A percentile compares a stretch with the other conserved stretches of the same genome.
Conservation (phyloP, 2,888 invertebrate species). For the Ephialtes manifestator region DNA sequence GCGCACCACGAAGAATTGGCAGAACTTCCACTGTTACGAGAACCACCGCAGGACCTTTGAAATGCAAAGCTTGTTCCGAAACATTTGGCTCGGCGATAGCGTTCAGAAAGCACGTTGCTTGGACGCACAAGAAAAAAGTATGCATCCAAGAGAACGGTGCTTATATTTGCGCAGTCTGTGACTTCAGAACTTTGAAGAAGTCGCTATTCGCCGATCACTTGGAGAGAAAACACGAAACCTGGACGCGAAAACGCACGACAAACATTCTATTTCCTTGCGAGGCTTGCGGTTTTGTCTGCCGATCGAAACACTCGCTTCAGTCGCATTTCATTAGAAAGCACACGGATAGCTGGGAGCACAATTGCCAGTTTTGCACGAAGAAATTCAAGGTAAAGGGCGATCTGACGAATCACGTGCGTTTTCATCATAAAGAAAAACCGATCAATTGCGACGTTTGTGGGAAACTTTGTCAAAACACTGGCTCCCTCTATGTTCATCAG, state of each 20-base stretch:
- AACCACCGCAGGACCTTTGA: conserved; percentile 70
- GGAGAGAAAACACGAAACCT: conserved; percentile 83
- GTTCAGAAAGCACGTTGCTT: conserved; percentile 83
- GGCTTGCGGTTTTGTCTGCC: conserved; percentile 83
- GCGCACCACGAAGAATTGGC: background rate
- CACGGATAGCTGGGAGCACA: conserved; percentile 83
- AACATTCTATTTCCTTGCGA: conserved; percentile 80
- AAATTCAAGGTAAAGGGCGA: conserved; percentile 85
- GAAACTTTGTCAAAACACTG: conserved; percentile 82
- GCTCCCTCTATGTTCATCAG: conserved; percentile 84
- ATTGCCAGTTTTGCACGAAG: conserved; percentile 82
- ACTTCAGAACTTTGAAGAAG: conserved; percentile 82
- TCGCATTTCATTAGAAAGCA: conserved; percentile 84
- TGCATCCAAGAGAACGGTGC: conserved; percentile 83
- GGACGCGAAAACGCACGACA: conserved; percentile 77
- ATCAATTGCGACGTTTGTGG: conserved; percentile 84
- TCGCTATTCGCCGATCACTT: conserved; percentile 80
- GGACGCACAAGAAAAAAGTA: conserved; percentile 83
- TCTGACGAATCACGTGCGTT: conserved; percentile 83
- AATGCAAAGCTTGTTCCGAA: conserved; percentile 82
- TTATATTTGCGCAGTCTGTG: conserved; percentile 83
- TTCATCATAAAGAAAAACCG: conserved; percentile 85
- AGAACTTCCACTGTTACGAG: background rate
- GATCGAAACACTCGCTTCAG: conserved; percentile 84
- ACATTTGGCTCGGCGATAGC: conserved; percentile 79